These are phyloP conservation scores for Ephestia elutella DNA, from an alignment of 1,140 invertebrate genomes.

Conservation along the genomic window DNA sequence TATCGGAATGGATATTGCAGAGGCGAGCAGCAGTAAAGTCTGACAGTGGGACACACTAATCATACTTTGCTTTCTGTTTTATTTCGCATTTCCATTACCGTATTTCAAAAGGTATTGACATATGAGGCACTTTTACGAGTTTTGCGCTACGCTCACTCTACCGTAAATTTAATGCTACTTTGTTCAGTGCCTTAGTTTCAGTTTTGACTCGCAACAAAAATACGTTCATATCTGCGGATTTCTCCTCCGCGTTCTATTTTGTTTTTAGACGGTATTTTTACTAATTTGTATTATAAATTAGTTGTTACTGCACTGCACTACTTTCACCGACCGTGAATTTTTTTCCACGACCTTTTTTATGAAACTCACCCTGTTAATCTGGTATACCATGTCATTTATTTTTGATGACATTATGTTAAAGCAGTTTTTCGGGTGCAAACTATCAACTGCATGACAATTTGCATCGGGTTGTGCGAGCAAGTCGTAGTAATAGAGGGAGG, in stretches of 20 bases:
- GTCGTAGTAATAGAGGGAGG: too few species aligned
- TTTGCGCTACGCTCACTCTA: constrained; percentile 43
- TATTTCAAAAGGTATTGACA: constrained; percentile 73
- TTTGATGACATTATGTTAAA: too few species aligned
- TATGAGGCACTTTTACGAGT: constrained; percentile 69
- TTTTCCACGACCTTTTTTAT: too few species aligned
- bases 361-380: too few species aligned
- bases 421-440: too few species aligned
- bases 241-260: neutral
- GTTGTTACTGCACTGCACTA: too few species aligned
- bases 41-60: constrained; percentile 68
- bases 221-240: neutral
- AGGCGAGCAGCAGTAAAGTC: constrained; percentile 51
- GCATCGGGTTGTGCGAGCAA: too few species aligned
- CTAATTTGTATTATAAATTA: too few species aligned
- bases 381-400: too few species aligned
- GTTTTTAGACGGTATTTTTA: too few species aligned
- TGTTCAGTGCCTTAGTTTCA: constrained; percentile 32
- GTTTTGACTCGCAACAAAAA: constrained; percentile 27
- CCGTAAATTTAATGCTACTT: constrained; percentile 45
- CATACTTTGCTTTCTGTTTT: constrained; percentile 73
- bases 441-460: too few species aligned
- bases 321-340: too few species aligned
- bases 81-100: constrained; percentile 73
- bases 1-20: constrained; percentile 55